These are phyloP conservation scores for Brachyopa scutellaris DNA, from an alignment of 2,888 invertebrate genomes.

Conservation along the genomic window DNA sequence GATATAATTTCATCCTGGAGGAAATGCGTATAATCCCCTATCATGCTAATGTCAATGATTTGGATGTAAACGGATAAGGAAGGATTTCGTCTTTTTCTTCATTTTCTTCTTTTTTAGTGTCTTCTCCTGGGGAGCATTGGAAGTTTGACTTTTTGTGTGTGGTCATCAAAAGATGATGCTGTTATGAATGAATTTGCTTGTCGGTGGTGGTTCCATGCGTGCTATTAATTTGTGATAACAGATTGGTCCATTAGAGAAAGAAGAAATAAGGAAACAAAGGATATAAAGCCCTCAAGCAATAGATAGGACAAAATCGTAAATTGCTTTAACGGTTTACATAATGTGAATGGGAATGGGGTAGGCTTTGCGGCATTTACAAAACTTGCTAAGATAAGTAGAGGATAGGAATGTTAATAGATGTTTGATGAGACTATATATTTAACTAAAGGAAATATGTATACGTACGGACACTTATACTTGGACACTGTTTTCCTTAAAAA, in stretches of 20 bases:
- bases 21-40: conserved; percentile 57
- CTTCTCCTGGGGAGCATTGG: background rate
- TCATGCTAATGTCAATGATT: conserved; percentile 64
- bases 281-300: background rate
- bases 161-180: conserved; percentile 63
- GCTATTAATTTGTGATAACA: conserved; percentile 45
- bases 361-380: background rate
- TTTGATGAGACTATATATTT: background rate
- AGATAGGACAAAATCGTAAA: background rate
- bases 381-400: background rate
- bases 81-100: conserved; percentile 22
- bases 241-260: conserved; percentile 25
- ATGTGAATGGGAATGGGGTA: background rate
- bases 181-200: conserved; percentile 40
- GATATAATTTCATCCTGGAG: conserved; percentile 54
- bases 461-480: too few species aligned
- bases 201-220: conserved; percentile 15
- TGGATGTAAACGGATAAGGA: conserved; percentile 58
- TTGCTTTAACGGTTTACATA: background rate
- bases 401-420: background rate
- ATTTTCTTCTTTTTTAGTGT: background rate
- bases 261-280: background rate
- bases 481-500: too few species aligned
- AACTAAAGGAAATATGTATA: too few species aligned
- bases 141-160: conserved; percentile 47